Evolutionary conservation across 53 echinoderm and acorn worm genomes (phyloP).

Genomic region (Mesocentrotus franciscanus): DNA sequence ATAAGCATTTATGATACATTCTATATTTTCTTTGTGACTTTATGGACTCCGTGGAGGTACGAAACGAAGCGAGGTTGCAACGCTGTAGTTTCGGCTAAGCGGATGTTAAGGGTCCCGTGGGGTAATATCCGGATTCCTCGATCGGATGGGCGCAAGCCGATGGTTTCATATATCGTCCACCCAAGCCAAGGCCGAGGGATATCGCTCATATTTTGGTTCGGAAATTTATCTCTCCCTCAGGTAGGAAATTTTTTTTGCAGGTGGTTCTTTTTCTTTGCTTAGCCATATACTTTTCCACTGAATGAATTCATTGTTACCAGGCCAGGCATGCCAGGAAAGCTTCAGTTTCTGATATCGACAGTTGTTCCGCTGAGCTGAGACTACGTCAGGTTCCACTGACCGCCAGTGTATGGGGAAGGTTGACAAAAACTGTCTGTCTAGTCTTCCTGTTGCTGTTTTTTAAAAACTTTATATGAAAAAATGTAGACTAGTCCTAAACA

Average conservation of each 20-base stretch:
- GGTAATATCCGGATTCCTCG: conserved; percentile 30
- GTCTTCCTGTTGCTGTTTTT: too few relatives aligned
- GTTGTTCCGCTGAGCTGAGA: too few relatives aligned
- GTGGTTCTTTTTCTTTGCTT: neutral
- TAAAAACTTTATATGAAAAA: too few relatives aligned
- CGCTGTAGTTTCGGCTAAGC: conserved; percentile 39
- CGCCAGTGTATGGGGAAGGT: too few relatives aligned
- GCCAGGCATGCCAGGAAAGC: too few relatives aligned
- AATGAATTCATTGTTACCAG: too few relatives aligned
- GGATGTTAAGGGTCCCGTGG: conserved; percentile 35
- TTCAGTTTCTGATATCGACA: too few relatives aligned
- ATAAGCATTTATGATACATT: neutral
- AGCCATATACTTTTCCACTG: too few relatives aligned
- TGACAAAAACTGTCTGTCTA: too few relatives aligned
- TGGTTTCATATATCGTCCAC: neutral
- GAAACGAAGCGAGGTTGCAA: conserved; percentile 6
- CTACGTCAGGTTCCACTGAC: too few relatives aligned
- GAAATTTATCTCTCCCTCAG: neutral
- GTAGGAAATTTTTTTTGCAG: neutral
- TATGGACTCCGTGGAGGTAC: neutral
- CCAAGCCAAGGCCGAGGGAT: neutral
- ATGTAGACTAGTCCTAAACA: too few relatives aligned
- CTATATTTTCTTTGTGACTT: neutral
- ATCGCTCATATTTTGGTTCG: neutral
- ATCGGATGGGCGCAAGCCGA: neutral